Percentiles rank a stretch among this genome's conserved stretches.
Conservation (phyloP, 92 coral and sea anemone genomes). For the Anthopleura xanthogrammica region DNA sequence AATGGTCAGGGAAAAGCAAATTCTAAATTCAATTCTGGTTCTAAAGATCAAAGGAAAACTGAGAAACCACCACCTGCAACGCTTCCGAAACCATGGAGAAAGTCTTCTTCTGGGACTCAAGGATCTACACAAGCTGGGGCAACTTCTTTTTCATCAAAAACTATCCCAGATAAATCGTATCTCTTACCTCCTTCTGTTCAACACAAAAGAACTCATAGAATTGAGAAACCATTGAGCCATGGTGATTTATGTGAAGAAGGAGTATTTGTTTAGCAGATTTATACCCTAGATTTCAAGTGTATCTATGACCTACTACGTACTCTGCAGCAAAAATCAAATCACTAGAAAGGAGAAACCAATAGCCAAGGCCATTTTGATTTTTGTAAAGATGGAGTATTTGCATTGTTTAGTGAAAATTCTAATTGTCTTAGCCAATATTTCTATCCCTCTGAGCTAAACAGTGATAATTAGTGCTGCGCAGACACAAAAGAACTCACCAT, state of each 20-base stretch:
- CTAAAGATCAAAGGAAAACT: background rate
- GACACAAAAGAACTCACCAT: too few species aligned
- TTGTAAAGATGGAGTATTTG: background rate
- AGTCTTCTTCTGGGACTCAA: background rate
- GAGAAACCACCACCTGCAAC: background rate
- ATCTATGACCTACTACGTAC: constrained; percentile 4
- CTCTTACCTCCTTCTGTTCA: constrained; percentile 20
- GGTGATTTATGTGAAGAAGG: constrained; percentile 25
- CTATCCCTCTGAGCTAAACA: too few species aligned
- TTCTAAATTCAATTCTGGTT: background rate
- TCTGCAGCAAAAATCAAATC: background rate
- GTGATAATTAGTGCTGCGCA: too few species aligned
- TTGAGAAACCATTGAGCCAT: background rate
- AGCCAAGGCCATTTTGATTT: background rate
- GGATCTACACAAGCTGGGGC: background rate
- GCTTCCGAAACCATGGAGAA: constrained; percentile 9
- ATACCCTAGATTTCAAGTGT: background rate
- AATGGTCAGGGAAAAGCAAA: background rate
- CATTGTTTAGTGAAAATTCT: too few species aligned
- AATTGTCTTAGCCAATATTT: too few species aligned
- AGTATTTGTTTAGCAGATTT: constrained; percentile 17
- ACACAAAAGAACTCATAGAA: constrained; percentile 3
- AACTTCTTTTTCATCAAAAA: background rate
- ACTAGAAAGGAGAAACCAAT: background rate
- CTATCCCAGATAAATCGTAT: background rate